Percentiles rank a stretch among this genome's conserved stretches.
Evolutionary conservation across 2,797 vertebrate species (phyloP).

Genomic region (Pipistrellus pipistrellus): DNA sequence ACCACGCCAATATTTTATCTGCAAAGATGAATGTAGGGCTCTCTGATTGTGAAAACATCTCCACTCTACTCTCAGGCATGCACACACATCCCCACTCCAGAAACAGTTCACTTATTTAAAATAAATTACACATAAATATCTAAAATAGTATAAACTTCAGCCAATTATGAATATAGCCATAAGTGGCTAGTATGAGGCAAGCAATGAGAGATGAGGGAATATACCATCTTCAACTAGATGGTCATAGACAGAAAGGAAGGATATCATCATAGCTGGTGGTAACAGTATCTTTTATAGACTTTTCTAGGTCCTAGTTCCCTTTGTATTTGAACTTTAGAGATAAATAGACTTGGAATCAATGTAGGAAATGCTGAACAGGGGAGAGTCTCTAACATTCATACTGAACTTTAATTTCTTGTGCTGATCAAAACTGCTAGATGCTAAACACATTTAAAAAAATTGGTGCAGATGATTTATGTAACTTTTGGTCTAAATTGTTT

Average conservation of each 20-base stretch:
- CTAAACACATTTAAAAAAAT: slow-evolving; percentile 28
- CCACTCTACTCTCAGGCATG: neutral
- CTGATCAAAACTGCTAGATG: neutral
- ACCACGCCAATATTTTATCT: slow-evolving; percentile 72
- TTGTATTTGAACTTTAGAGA: neutral
- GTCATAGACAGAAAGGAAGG: neutral
- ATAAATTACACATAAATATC: neutral
- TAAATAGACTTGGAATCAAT: neutral
- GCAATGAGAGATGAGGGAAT: neutral
- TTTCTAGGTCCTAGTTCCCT: neutral
- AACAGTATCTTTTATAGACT: neutral
- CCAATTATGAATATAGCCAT: neutral
- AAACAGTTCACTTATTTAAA: neutral
- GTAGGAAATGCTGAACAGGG: neutral
- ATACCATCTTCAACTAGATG: neutral
- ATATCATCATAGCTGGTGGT: neutral
- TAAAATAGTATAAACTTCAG: neutral
- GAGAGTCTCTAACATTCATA: neutral
- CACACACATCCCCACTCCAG: neutral
- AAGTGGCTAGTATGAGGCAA: neutral
- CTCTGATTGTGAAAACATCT: neutral
- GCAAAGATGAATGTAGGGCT: slow-evolving; percentile 71
- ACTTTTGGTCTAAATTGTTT: slow-evolving; percentile 84
- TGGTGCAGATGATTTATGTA: slow-evolving; percentile 86
- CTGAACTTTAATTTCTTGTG: neutral